Percentiles rank a stretch among this genome's conserved stretches.
phyloP scores from a whole-genome alignment of 2,797 vertebrate genomes.

The Balearica regulorum region DNA sequence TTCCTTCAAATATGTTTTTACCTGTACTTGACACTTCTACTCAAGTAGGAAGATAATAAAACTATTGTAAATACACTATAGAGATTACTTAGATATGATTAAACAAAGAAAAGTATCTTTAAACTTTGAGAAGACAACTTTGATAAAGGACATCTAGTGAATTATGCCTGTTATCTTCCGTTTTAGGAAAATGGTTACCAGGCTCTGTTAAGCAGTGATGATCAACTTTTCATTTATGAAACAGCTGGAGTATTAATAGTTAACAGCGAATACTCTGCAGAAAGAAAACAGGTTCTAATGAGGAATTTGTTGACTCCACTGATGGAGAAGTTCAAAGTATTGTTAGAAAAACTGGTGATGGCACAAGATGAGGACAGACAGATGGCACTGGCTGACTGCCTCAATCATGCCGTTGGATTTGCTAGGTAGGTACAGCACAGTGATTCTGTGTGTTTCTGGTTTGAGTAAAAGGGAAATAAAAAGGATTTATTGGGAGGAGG shows the following conservation, averaged over 20 bases:
- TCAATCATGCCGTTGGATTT: conserved; percentile 95
- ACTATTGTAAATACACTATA: neutral
- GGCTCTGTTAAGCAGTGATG: conserved; percentile 90
- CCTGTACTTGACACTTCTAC: neutral
- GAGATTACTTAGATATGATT: neutral
- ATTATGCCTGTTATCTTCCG: conserved; percentile 7
- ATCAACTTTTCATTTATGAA: conserved; percentile 98
- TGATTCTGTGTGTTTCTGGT: neutral
- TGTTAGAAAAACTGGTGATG: conserved; percentile 87
- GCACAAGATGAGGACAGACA: conserved; percentile 91
- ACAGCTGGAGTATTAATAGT: conserved; percentile 94
- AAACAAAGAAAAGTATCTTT: neutral
- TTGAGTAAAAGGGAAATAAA: neutral
- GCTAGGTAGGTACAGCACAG: conserved; percentile 79
- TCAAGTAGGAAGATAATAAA: neutral
- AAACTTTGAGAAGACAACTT: neutral
- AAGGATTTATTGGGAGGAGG: neutral
- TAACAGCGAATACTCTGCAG: conserved; percentile 88
- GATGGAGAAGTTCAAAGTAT: conserved; percentile 91
- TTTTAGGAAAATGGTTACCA: conserved; percentile 92
- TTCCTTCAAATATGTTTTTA: neutral
- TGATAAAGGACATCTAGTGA: neutral
- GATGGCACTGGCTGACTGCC: conserved; percentile 87
- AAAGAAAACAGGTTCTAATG: conserved; percentile 93
- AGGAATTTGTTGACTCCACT: conserved; percentile 89